Base-by-base conservation (phyloP, 2,888 invertebrate genomes). In the Tenthredo scrophulariae region DNA sequence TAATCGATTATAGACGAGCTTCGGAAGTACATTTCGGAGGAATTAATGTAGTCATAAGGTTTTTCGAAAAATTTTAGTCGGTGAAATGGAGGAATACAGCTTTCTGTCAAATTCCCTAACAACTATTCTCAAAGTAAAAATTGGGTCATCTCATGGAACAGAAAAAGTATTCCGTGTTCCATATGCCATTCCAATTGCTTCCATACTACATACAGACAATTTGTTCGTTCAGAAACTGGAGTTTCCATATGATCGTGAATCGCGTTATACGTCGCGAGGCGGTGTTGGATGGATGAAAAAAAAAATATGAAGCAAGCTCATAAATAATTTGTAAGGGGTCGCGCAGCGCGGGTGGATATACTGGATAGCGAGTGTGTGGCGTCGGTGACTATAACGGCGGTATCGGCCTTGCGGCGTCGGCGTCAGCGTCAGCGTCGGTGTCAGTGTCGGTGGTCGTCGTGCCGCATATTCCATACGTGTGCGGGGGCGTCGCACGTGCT, bases 301-400 rank as follows among this genome's bases (percentile, higher is more conserved):
- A 90, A 90, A 91, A 91, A 92, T 90, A 90, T 89, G 89, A 91
- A 90, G 91, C 90, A 88, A 91, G 86, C 90, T 92, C 92, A 92
- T 92, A 92, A 92, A 92, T 92, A 92, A 92, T 92, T 92, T 91
- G 90, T 87, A 88, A 91, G 91, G 90, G 91, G 91, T 89, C 89
- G 89, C 87, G 87, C 87, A 40, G 80, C 80, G 87, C 86, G 87
- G 85, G 86, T 83, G 86, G 46, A 80, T 62, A 80, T 62, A 40
- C 58, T 37, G 80, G 80, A 80, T 80, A 80, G 33, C 58, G 79
- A 58, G 79, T 79, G 84, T 87, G 86, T 85, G 86, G 84, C 87
- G 87, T 86, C 87, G 83, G 87, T 86, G 88, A 87, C 89, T 88
- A 86, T 87, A 87, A 85, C 65, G 22, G 43, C 70, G 83, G 67